Evolutionary conservation across 1,140 invertebrate genomes (phyloP).

Genomic region (Neodiprion lecontei): DNA sequence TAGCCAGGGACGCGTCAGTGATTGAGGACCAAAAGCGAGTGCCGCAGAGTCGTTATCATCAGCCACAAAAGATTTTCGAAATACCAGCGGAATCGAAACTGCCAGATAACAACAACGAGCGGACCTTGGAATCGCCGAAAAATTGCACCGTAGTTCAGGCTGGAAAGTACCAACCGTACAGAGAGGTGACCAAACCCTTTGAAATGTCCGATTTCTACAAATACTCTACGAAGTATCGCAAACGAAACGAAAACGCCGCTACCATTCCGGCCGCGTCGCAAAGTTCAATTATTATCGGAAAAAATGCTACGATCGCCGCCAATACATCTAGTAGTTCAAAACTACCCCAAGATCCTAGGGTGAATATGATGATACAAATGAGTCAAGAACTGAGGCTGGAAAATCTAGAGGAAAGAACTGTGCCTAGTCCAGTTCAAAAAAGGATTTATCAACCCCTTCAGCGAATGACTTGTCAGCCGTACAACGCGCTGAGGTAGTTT

Average conservation of each 20-base stretch:
- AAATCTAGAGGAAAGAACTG: constrained; percentile 3
- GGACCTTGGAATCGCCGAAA: constrained; percentile 73
- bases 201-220: constrained; percentile 98
- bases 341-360: not conserved
- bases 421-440: constrained; percentile 54
- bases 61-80: constrained; percentile 44
- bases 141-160: constrained; percentile 85
- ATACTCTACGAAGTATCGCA: constrained; percentile 91
- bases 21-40: not conserved
- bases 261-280: constrained; percentile 6
- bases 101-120: constrained; percentile 48
- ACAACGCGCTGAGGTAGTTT: constrained; percentile 37
- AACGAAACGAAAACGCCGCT: constrained; percentile 59
- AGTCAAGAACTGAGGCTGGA: constrained; percentile 12
- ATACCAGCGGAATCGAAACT: constrained; percentile 57
- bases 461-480: constrained; percentile 59
- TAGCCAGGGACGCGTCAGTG: constrained; percentile 36
- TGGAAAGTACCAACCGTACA: constrained; percentile 89
- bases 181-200: constrained; percentile 94
- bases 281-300: not conserved
- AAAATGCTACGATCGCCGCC: not conserved
- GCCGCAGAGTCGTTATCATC: constrained; percentile 37
- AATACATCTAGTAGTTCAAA: constrained; percentile 17
- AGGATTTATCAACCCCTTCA: constrained; percentile 60
- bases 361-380: constrained; percentile 25